A percentile compares a stretch with the other conserved stretches of the same genome.
Conservation (phyloP, 2,113 vertebrate genomes). For the Rhadina sibilatrix region DNA sequence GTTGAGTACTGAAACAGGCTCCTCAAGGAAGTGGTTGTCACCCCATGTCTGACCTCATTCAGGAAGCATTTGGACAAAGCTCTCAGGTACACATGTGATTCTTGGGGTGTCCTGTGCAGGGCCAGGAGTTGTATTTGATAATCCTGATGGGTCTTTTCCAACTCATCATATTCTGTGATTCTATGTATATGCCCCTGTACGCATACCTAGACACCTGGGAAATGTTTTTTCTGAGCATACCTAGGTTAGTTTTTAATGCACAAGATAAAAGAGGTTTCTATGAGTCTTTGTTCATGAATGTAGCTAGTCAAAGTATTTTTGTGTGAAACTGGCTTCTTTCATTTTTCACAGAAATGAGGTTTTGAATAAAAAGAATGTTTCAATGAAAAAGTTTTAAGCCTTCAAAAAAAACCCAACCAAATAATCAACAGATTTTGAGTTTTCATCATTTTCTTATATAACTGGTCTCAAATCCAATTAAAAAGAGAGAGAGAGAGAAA, state of each 20-base stretch:
- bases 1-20: neutral
- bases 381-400: neutral
- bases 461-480: neutral
- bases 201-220: neutral
- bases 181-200: neutral
- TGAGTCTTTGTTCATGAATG: neutral
- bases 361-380: neutral
- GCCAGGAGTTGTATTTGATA: neutral
- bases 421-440: neutral
- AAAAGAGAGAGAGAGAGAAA: neutral
- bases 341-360: neutral
- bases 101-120: neutral
- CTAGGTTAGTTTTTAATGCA: neutral
- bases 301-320: neutral
- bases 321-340: neutral
- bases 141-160: neutral
- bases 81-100: neutral
- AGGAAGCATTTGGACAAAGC: neutral
- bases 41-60: rapidly evolving
- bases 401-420: neutral
- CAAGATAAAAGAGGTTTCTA: neutral
- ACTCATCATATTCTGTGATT: neutral
- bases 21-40: too few relatives aligned
- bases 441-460: neutral
- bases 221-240: neutral